phyloP scores from a whole-genome alignment of 2,113 vertebrate species.

The Melanerpes formicivorus region DNA sequence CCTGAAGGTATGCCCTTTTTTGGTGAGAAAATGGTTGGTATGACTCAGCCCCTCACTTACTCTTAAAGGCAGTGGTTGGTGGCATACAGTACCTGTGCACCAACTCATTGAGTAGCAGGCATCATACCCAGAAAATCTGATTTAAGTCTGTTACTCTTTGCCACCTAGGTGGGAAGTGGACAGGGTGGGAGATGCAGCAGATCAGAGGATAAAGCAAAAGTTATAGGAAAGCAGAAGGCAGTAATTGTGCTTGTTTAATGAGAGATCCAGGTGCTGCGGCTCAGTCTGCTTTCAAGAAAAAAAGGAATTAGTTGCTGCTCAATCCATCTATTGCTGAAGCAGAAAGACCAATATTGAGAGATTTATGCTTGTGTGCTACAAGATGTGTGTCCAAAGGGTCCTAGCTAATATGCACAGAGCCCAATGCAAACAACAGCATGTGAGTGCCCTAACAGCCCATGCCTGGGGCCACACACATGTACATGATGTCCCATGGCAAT shows the following conservation, averaged over 20 bases:
- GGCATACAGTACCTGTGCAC: accelerated
- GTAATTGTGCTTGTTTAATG: slow-evolving; percentile 28
- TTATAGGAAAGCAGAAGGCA: slow-evolving; percentile 14
- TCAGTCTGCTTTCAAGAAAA: not conserved
- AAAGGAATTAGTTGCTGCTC: not conserved
- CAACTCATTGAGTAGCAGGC: not conserved
- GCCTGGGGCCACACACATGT: not conserved
- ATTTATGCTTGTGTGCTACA: not conserved
- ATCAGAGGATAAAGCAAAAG: slow-evolving; percentile 13
- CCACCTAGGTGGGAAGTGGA: not conserved
- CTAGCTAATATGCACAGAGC: not conserved
- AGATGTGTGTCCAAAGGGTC: not conserved
- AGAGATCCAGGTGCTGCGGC: not conserved
- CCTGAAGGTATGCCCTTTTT: not conserved
- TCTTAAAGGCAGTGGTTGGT: not conserved
- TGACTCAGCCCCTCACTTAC: not conserved
- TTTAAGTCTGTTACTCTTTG: not conserved
- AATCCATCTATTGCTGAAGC: not conserved
- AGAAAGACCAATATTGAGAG: not conserved
- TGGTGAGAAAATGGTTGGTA: not conserved
- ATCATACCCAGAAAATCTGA: not conserved
- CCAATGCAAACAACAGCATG: accelerated
- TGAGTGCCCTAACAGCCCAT: not conserved
- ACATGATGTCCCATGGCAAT: accelerated
- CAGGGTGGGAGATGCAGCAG: not conserved